Percentiles rank a stretch among this genome's conserved stretches.
Conservation (phyloP, 2,113 vertebrate species). For the Hipposideros armiger region DNA sequence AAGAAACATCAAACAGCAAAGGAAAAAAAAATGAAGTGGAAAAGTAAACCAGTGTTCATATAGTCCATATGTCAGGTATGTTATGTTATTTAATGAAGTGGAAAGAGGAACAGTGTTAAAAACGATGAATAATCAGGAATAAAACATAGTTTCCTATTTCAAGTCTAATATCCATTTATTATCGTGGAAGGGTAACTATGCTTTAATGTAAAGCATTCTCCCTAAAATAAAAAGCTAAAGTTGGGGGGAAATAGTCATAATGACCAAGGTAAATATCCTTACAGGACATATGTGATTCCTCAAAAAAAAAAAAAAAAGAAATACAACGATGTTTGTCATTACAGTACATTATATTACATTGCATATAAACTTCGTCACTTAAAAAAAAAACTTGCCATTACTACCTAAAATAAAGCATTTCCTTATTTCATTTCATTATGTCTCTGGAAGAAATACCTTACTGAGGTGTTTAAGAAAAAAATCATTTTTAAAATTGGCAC, state of each 20-base stretch:
- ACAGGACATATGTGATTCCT: background rate
- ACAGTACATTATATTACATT: background rate
- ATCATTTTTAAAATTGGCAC: background rate
- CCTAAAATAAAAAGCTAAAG: background rate
- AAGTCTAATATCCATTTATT: background rate
- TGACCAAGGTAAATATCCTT: background rate
- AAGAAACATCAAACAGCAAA: background rate
- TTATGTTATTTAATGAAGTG: background rate
- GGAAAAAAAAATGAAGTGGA: background rate
- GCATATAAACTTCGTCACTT: background rate
- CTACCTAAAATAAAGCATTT: background rate
- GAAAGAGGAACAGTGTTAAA: background rate
- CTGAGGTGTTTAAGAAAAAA: background rate
- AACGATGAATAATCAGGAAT: background rate
- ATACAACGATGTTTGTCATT: background rate
- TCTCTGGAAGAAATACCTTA: conserved; percentile 2
- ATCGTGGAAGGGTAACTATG: background rate
- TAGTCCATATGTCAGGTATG: background rate
- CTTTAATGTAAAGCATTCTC: background rate
- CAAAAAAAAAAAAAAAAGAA: background rate
- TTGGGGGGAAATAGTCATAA: background rate
- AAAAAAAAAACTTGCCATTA: background rate
- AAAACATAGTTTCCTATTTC: background rate
- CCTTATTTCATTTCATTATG: background rate
- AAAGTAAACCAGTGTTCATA: background rate